Evolutionary conservation across 2,888 invertebrate genomes (phyloP).

Genomic region (Strigamia crassipes): DNA sequence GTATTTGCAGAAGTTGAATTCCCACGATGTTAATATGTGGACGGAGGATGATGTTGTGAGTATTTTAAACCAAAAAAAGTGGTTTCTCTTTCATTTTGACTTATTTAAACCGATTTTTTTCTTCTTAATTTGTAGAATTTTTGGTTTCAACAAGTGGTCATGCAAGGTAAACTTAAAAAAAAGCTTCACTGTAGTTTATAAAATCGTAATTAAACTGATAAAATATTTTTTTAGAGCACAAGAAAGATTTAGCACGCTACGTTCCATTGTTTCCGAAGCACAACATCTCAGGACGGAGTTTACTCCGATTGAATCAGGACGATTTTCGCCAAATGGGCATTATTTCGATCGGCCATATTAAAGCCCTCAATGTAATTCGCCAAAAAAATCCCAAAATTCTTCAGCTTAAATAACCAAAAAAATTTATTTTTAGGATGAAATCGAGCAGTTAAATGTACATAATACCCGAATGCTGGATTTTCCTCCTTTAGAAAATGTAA

Average conservation of each 20-base stretch:
- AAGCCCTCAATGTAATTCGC: slow-evolving; percentile 57
- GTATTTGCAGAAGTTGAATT: slow-evolving; percentile 56
- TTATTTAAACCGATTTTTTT: background rate
- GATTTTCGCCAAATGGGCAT: slow-evolving; percentile 58
- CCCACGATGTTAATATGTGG: slow-evolving; percentile 59
- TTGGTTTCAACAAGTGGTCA: slow-evolving; percentile 27
- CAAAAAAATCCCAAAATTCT: background rate
- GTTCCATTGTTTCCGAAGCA: slow-evolving; percentile 56
- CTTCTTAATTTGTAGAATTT: background rate
- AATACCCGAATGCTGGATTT: slow-evolving; percentile 58
- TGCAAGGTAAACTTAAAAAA: background rate
- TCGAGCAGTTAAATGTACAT: slow-evolving; percentile 57
- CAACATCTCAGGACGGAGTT: slow-evolving; percentile 57
- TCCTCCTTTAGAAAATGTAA: slow-evolving; percentile 55
- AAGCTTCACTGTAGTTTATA: background rate
- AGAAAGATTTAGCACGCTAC: slow-evolving; percentile 57
- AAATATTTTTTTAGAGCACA: slow-evolving; percentile 2
- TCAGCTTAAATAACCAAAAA: background rate
- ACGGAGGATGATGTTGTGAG: slow-evolving; percentile 59
- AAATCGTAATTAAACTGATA: background rate
- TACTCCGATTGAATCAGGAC: slow-evolving; percentile 56
- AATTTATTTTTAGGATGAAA: slow-evolving; percentile 56
- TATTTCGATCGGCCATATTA: slow-evolving; percentile 56
- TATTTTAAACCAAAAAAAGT: slow-evolving; percentile 49
- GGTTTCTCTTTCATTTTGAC: slow-evolving; percentile 24